Evolutionary conservation across 1,140 invertebrate species (phyloP).

Genomic region (Dendroctonus ponderosae): DNA sequence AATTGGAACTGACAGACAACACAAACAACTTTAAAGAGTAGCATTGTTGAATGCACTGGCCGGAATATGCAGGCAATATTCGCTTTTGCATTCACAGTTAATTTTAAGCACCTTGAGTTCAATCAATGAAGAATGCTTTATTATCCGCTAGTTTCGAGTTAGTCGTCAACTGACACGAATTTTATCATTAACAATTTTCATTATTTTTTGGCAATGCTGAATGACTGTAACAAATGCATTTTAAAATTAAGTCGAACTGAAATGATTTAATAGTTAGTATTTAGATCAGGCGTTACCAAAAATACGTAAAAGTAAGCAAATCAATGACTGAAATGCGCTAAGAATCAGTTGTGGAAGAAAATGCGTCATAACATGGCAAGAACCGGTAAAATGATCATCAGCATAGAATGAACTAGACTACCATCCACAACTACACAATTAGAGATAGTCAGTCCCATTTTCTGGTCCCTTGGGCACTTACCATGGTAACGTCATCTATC

Average conservation of each 20-base stretch:
- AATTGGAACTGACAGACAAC: slow-evolving; percentile 1
- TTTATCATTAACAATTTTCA: not conserved
- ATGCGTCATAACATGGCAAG: slow-evolving; percentile 26
- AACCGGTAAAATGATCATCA: slow-evolving; percentile 27
- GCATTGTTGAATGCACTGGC: not conserved
- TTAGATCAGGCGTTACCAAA: slow-evolving; percentile 9
- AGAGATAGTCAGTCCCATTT: slow-evolving; percentile 44
- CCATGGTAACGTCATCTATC: slow-evolving; percentile 98
- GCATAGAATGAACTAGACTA: slow-evolving; percentile 41
- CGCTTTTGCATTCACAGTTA: too few species aligned
- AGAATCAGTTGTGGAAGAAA: slow-evolving; percentile 35
- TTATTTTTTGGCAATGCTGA: slow-evolving; percentile 7
- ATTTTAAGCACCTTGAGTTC: too few species aligned
- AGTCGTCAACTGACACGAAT: slow-evolving; percentile 24
- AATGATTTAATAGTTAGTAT: not conserved
- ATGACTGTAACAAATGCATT: not conserved
- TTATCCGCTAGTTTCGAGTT: slow-evolving; percentile 2
- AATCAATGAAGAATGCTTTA: too few species aligned
- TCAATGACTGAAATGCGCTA: slow-evolving; percentile 22
- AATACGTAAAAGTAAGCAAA: slow-evolving; percentile 18
- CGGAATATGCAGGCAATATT: too few species aligned
- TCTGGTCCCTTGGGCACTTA: slow-evolving; percentile 65
- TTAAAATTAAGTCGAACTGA: not conserved
- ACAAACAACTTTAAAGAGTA: slow-evolving; percentile 5
- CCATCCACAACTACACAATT: slow-evolving; percentile 47